Base-by-base conservation (phyloP, 2,888 invertebrate species). In the Drosophila phalerata region DNA sequence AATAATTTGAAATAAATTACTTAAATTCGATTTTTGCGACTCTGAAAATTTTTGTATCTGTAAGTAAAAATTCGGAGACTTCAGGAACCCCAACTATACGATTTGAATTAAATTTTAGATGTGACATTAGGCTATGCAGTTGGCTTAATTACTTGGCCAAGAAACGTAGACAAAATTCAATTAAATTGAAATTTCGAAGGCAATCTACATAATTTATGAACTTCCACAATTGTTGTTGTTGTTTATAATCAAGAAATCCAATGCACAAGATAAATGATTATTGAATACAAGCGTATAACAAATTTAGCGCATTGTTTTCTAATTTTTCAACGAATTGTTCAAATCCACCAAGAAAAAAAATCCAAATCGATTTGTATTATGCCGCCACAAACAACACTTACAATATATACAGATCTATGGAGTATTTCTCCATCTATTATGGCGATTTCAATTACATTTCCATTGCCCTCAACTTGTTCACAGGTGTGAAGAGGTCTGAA, bases 191-290 rank as follows among this genome's bases (percentile, higher is more conserved):
- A 68, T 71, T 64, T 64, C 30, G 56, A 57, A 38, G 61, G 60
- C 60, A 65, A 65, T 70, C 55, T 49, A 56, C 9, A 58, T 78
- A 76, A 85, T 76, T 81, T 81, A 84, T 76, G 69, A 75, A 77
- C 67, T 69, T 65, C 51, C 38, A 45, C 48, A 40, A 45, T 42
- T 45, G 10, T 45, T 51, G 10, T 45, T 51, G 17, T 61, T 83
- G 81, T 83, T 83, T 82, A 83, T 74, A 82, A 82, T 85, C 69
- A 74, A 70, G 72, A 79, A 85, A 65, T 65, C 70, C 53, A 73
- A 64, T 57, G 77, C 69, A 69, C 60, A 81, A 85, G 82, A 84
- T 85, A 88, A 87, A 88, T 84, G 84, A 85, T 87, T 85, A 82
- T 84, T 79, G 77, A 79, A 87, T 72, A 67, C 25, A 66, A 56